Evolutionary conservation across 1,140 invertebrate species (phyloP), one percentile per base, ranked within the genome.

Genomic region (Heliconius melpomene): DNA sequence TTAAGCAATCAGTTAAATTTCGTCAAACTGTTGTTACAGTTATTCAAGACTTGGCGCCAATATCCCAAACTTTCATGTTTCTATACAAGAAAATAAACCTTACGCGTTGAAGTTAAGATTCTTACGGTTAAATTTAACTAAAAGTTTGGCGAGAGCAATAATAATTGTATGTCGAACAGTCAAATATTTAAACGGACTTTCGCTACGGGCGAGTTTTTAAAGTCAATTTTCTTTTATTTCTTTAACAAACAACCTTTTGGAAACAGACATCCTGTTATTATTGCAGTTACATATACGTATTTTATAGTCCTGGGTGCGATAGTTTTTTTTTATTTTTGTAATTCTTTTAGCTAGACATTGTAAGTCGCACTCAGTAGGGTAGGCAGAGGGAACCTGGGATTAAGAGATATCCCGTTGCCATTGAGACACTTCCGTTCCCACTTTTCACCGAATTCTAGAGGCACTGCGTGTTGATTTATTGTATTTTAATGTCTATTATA

Each of bases 11-110:
- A 87, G 38, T 78, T 71, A 86, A 88, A 87, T 90, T 91, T 90
- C 88, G 87, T 89, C 88, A 91, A 89, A 90, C 84, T 85, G 86
- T 89, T 91, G 90, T 83, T 90, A 91, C 89, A 91, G 90, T 91
- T 91, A 90, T 87, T 84, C 86, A 84, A 84, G 85, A 87, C 83
- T 86, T 86, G 88, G 87, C 87, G 86, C 85, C 85, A 77, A 78
- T 40, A 79, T 73, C 3, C 23, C 23, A 11, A 66, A 66, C 5
- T 29, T 66, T 66, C 13, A 66, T 26, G 9, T 66, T 29, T 26
- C 11, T 26, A 13, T 29, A 13, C 29, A 66, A 29, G 23, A 29
- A 66, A 26, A 66, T 29, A 7, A 66, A 66, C 23, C 60, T 66
- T 66, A 66, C 11, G 2, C 11, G 11, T 26, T 66, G 23, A 29